Evolutionary conservation across 2,113 vertebrate species (phyloP), one percentile per base, ranked within the genome.

Genomic region (Theropithecus gelada): DNA sequence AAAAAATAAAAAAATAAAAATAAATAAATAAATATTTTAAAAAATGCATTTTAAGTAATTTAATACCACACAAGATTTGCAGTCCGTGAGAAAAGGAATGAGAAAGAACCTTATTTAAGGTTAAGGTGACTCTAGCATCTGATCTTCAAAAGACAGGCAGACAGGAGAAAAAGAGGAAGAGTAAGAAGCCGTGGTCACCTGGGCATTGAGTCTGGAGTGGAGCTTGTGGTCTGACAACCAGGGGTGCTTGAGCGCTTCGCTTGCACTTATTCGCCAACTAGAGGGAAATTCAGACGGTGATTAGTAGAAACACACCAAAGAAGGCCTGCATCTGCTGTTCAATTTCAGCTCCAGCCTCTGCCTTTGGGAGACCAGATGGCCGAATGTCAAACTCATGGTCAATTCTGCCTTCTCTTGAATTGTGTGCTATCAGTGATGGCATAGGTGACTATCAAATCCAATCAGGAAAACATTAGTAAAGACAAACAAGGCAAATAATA

Each of bases 231-330:
- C 99, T 81, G 99, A 99, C 91, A 99, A 98, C 99, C 99, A 99
- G 35, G 99, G 99, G 95, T 99, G 99, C 96, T 99, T 99, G 97
- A 99, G 99, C 48, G 99, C 99, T 98, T 99, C 99, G 13, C 99
- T 98, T 16, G 99, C 99, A 66, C 99, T 99, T 99, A 99, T 99
- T 97, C 99, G 99, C 99, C 99, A 99, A 95, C 99, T 99, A 95
- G 91, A 98, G 48, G 97, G 92, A 98, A 92, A 98, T 81, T 70
- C 98, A 96, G 98, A 96, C 66, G 38, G 32, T 75, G 2, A 23
- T 90, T 73, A 96, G 55, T 14, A 61, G 43, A 20, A 50, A 10
- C 40, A 22, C 8, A 43, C 55, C 88, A 75, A 93, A 16, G 17
- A 4, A 92, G 55, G 93, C 43, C 88, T 92, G 52, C 32, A 6